phyloP scores from a whole-genome alignment of 1,140 invertebrate genomes.

The Aphelenchoides avenae region DNA sequence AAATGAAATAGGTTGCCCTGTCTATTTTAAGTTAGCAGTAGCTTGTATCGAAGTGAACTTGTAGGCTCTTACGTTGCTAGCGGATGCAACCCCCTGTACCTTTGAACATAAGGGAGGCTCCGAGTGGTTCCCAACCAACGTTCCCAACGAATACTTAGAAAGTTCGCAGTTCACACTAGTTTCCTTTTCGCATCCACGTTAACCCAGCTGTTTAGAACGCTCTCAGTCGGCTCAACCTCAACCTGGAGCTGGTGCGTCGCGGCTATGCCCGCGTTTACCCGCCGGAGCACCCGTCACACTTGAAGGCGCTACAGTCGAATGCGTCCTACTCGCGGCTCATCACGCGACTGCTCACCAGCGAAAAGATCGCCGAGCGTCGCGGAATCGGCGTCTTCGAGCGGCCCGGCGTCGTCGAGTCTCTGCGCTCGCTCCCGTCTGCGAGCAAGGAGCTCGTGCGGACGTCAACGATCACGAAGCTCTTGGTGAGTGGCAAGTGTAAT shows the following conservation, averaged over 20 bases:
- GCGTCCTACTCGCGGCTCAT: slow-evolving; percentile 54
- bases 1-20: too few species aligned
- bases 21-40: too few species aligned
- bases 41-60: too few species aligned
- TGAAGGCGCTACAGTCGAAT: slow-evolving; percentile 48
- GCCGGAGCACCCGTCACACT: slow-evolving; percentile 45
- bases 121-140: too few species aligned
- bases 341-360: slow-evolving; percentile 48
- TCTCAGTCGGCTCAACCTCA: slow-evolving; percentile 45
- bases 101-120: too few species aligned
- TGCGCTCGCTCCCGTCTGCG: slow-evolving; percentile 47
- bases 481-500: slow-evolving; percentile 29
- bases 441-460: slow-evolving; percentile 37
- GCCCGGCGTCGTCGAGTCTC: slow-evolving; percentile 50
- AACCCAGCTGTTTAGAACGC: slow-evolving; percentile 16
- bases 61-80: too few species aligned
- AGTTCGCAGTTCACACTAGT: too few species aligned
- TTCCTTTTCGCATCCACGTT: too few species aligned
- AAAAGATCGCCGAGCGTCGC: slow-evolving; percentile 56
- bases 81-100: too few species aligned
- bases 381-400: slow-evolving; percentile 57
- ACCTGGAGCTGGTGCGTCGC: slow-evolving; percentile 51
- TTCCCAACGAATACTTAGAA: too few species aligned
- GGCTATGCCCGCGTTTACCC: slow-evolving; percentile 51
- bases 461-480: slow-evolving; percentile 46